phyloP scores from a whole-genome alignment of 2,113 vertebrate genomes.

The Amblyopsis rosae region DNA sequence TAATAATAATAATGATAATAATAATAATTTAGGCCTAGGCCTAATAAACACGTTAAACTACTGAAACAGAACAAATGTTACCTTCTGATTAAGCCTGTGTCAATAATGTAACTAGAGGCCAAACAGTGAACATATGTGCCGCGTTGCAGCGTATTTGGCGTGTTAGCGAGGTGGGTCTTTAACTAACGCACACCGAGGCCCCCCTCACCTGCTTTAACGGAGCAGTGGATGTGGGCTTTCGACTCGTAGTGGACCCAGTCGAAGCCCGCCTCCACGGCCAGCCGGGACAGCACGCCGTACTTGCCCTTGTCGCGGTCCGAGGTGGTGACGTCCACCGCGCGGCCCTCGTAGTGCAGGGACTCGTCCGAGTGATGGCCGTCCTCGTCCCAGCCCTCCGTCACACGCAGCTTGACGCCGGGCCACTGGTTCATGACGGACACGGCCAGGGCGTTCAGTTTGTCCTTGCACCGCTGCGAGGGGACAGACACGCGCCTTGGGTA shows the following conservation, averaged over 20 bases:
- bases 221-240: slow-evolving; percentile 89
- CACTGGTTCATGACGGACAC: slow-evolving; percentile 94
- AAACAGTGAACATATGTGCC: too few relatives aligned
- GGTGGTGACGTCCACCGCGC: slow-evolving; percentile 90
- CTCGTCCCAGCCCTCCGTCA: slow-evolving; percentile 90
- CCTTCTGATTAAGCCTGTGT: too few relatives aligned
- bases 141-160: too few relatives aligned
- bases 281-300: slow-evolving; percentile 87
- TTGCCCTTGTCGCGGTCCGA: slow-evolving; percentile 89
- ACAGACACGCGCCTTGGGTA: background rate
- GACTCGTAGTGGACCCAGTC: slow-evolving; percentile 93
- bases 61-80: too few relatives aligned
- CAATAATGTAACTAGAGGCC: too few relatives aligned
- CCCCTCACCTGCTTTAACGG: slow-evolving; percentile 86
- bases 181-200: background rate
- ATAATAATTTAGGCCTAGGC: too few relatives aligned
- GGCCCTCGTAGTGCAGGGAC: slow-evolving; percentile 88
- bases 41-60: too few relatives aligned
- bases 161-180: too few relatives aligned
- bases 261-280: slow-evolving; percentile 89
- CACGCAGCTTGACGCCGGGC: slow-evolving; percentile 86
- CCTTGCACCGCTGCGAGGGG: slow-evolving; percentile 84
- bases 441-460: slow-evolving; percentile 87
- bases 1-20: too few relatives aligned
- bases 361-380: slow-evolving; percentile 89